A percentile compares a stretch with the other conserved stretches of the same genome.
These are phyloP conservation scores for Oligia fasciuncula DNA, from an alignment of 2,888 invertebrate genomes.

Conservation along the genomic window DNA sequence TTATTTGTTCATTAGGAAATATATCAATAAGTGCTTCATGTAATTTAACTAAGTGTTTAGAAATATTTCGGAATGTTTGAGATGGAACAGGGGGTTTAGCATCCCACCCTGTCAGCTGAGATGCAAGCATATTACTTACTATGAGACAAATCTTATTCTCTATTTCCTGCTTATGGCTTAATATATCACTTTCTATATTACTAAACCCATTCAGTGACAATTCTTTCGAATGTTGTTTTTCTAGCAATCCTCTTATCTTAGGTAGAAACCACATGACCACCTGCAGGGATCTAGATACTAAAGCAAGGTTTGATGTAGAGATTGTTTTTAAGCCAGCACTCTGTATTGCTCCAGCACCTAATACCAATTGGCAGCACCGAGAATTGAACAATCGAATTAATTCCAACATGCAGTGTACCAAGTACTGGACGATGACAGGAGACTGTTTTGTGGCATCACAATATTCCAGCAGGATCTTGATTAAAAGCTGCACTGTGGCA, in stretches of 20 bases:
- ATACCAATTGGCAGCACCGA: constrained; percentile 96
- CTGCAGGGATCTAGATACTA: constrained; percentile 95
- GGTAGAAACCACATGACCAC: constrained; percentile 95
- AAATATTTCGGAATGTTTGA: constrained; percentile 95
- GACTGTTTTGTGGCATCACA: constrained; percentile 95
- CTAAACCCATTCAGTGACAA: constrained; percentile 90
- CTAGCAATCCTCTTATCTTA: constrained; percentile 92
- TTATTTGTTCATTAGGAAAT: constrained; percentile 94
- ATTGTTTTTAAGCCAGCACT: constrained; percentile 98
- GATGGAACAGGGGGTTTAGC: constrained; percentile 98
- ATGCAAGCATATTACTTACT: constrained; percentile 95
- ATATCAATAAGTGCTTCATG: constrained; percentile 97
- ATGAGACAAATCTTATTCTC: constrained; percentile 97
- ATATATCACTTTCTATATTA: constrained; percentile 94
- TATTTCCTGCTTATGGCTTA: constrained; percentile 97
- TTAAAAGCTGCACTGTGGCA: constrained; percentile 95
- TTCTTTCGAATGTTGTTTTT: constrained; percentile 89
- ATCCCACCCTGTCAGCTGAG: constrained; percentile 96
- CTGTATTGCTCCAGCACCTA: constrained; percentile 98
- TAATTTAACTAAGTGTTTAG: constrained; percentile 96
- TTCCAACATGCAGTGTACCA: constrained; percentile 96
- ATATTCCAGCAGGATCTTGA: constrained; percentile 98
- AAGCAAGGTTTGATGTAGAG: constrained; percentile 97
- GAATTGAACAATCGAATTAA: constrained; percentile 96
- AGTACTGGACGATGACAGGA: constrained; percentile 94